These are phyloP conservation scores for Corythoichthys intestinalis DNA, from an alignment of 2,113 vertebrate genomes.

Conservation along the genomic window DNA sequence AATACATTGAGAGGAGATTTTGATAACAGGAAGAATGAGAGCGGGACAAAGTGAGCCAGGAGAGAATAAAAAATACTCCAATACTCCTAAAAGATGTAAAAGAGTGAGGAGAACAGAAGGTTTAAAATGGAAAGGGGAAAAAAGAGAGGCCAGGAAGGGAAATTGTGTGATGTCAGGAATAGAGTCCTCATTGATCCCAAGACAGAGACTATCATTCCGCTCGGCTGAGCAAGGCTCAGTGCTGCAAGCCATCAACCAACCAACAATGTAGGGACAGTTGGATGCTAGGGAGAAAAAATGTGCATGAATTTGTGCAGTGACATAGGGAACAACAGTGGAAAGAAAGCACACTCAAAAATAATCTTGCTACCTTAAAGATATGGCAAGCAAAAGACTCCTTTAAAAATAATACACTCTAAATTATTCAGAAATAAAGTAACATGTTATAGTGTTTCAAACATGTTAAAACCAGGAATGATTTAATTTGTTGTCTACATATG, in stretches of 20 bases:
- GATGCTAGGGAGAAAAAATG: neutral
- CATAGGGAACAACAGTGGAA: neutral
- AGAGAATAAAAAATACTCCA: neutral
- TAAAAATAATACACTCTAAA: neutral
- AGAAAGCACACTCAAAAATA: neutral
- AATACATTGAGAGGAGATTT: constrained; percentile 32
- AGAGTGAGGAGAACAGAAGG: constrained; percentile 17
- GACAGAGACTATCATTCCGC: constrained; percentile 62
- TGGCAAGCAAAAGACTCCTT: neutral
- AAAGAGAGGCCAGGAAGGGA: constrained; percentile 33
- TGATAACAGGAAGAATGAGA: constrained; percentile 46
- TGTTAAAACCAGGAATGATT: neutral
- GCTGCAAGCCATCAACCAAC: constrained; percentile 18
- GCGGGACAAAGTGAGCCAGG: constrained; percentile 1
- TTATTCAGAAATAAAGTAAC: neutral
- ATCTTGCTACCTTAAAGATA: neutral
- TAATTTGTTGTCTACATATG: no score
- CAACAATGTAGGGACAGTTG: constrained; percentile 1
- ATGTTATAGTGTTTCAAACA: neutral
- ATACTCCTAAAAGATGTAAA: constrained; percentile 26
- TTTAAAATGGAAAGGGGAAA: constrained; percentile 13
- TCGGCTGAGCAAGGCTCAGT: constrained; percentile 42
- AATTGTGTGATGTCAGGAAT: constrained; percentile 36
- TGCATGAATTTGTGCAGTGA: constrained; percentile 8
- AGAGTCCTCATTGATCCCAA: constrained; percentile 66